Evolutionary conservation across 1,140 invertebrate species (phyloP).

Genomic region (Solen grandis): DNA sequence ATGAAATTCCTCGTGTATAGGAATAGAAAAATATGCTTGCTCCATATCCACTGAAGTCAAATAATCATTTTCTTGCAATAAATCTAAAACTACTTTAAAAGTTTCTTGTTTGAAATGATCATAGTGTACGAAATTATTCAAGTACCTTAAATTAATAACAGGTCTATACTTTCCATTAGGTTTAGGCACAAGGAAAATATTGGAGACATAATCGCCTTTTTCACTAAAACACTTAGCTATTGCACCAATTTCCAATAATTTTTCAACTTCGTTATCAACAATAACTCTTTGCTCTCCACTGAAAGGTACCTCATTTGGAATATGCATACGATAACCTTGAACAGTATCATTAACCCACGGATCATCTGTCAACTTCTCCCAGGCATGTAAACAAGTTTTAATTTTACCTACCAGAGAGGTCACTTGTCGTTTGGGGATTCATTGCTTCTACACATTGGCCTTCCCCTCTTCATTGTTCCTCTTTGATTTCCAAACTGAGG

Average conservation of each 20-base stretch:
- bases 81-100: conserved; percentile 21
- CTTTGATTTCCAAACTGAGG: no score
- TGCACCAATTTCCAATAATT: conserved; percentile 40
- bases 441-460: no score
- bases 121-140: conserved; percentile 58
- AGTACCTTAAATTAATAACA: conserved; percentile 56
- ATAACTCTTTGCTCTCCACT: not conserved
- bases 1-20: conserved; percentile 14
- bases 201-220: conserved; percentile 45
- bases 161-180: no score
- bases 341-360: no score
- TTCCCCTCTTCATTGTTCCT: no score
- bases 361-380: conserved; percentile 24
- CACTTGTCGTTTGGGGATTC: no score
- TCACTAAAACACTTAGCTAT: conserved; percentile 13
- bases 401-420: conserved; percentile 11
- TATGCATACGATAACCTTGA: conserved; percentile 14
- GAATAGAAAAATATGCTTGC: conserved; percentile 52
- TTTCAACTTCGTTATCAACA: conserved; percentile 19
- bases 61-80: conserved; percentile 43
- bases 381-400: not conserved
- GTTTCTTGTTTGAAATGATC: no score
- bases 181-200: no score
- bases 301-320: conserved; percentile 41
- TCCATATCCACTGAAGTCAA: conserved; percentile 54